These are phyloP conservation scores for Pristionchus fissidentatus DNA, from an alignment of 2,888 invertebrate species.

Conservation along the genomic window DNA sequence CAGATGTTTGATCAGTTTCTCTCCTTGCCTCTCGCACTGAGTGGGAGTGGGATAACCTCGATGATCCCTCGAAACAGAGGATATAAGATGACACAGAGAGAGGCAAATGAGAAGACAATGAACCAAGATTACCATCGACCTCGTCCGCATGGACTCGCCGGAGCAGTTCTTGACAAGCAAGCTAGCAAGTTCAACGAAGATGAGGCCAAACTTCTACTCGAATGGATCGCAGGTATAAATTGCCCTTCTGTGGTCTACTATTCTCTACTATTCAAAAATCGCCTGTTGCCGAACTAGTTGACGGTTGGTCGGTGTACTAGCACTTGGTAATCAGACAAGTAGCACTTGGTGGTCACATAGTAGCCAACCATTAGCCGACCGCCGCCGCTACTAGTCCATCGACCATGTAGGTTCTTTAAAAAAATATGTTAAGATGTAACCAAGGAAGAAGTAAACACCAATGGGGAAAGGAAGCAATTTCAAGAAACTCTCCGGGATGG, in stretches of 20 bases:
- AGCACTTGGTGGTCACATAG: too few species aligned
- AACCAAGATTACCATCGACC: slow-evolving; percentile 44
- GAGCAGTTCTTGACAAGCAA: slow-evolving; percentile 82
- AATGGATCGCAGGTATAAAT: slow-evolving; percentile 88
- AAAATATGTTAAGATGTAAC: slow-evolving; percentile 35
- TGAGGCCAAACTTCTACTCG: slow-evolving; percentile 89
- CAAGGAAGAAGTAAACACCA: slow-evolving; percentile 79
- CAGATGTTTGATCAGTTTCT: too few species aligned
- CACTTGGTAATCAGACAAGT: too few species aligned
- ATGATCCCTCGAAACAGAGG: background rate
- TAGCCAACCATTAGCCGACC: too few species aligned
- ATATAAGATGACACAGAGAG: slow-evolving; percentile 33
- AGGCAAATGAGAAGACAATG: background rate
- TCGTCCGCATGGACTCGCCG: slow-evolving; percentile 55
- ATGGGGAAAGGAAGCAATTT: slow-evolving; percentile 92
- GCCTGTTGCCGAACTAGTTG: too few species aligned
- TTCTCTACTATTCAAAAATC: too few species aligned
- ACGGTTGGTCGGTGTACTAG: too few species aligned
- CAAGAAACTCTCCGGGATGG: slow-evolving; percentile 90
- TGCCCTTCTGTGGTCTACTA: too few species aligned
- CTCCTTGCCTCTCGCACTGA: too few species aligned
- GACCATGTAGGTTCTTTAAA: too few species aligned
- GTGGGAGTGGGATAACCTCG: too few species aligned
- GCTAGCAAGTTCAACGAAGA: slow-evolving; percentile 97
- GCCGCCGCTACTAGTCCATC: too few species aligned